phyloP scores from a whole-genome alignment of 2,113 vertebrate genomes.

The Amphiprion percula region DNA sequence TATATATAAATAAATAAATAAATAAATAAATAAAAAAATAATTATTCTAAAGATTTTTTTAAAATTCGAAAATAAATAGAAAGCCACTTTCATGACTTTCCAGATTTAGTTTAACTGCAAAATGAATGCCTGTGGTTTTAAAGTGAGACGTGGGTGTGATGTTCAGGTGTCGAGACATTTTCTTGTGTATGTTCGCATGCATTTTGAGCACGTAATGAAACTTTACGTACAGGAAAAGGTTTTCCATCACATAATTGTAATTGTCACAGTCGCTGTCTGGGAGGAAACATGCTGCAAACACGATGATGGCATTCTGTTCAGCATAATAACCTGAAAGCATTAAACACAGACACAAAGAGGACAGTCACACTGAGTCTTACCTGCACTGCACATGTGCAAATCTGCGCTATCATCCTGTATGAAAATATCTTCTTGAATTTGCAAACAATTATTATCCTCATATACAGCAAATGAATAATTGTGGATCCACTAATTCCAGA shows the following conservation, averaged over 20 bases:
- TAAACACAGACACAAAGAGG: constrained; percentile 3
- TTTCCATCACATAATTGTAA: constrained; percentile 99
- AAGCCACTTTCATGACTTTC: no score
- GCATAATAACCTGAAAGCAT: constrained; percentile 92
- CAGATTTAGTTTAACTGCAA: no score
- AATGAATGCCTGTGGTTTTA: not conserved
- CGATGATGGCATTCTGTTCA: constrained; percentile 97
- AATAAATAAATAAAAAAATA: no score
- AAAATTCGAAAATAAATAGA: no score
- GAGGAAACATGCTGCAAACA: constrained; percentile 97
- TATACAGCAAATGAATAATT: no score
- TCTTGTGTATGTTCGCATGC: not conserved
- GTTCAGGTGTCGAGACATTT: not conserved
- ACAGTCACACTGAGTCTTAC: not conserved
- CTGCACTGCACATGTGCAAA: not conserved
- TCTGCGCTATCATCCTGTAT: not conserved
- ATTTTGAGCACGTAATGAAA: not conserved
- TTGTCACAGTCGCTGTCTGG: constrained; percentile 94
- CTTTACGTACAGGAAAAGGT: constrained; percentile 95
- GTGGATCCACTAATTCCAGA: no score
- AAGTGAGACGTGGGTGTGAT: not conserved
- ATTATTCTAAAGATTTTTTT: no score
- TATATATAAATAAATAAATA: no score
- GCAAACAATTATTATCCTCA: not conserved
- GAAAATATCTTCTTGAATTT: not conserved